Conservation (phyloP, 2,888 invertebrate genomes). For the Boloria euphrosyne region DNA sequence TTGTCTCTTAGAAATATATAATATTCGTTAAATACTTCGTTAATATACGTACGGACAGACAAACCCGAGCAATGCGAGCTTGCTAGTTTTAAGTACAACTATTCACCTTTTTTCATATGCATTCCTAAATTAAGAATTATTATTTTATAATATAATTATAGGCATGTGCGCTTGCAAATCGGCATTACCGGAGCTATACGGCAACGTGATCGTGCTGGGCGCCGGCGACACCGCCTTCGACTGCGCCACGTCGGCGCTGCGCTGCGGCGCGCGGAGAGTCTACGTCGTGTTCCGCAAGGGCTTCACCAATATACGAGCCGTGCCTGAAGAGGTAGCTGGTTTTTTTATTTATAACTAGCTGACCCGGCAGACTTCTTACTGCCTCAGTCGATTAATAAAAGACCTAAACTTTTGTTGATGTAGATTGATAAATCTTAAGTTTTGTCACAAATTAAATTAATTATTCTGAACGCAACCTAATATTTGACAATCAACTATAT, state of each 20-base stretch:
- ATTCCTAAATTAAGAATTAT: neutral
- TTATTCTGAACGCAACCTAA: too few species aligned
- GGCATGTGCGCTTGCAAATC: slow-evolving; percentile 91
- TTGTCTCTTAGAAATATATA: too few species aligned
- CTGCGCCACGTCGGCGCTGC: slow-evolving; percentile 97
- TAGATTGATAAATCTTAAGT: too few species aligned
- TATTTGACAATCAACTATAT: too few species aligned
- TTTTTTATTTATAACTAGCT: neutral
- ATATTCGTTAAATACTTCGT: too few species aligned
- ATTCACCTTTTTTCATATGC: neutral
- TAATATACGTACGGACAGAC: too few species aligned
- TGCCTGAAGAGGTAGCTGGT: slow-evolving; percentile 95
- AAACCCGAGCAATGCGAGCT: too few species aligned
- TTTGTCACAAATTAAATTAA: too few species aligned
- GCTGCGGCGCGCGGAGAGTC: slow-evolving; percentile 96
- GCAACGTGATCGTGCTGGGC: slow-evolving; percentile 95
- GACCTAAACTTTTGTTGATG: too few species aligned
- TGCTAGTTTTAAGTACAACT: too few species aligned
- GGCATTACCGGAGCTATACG: slow-evolving; percentile 87
- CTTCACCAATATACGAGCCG: slow-evolving; percentile 96
- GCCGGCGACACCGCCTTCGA: slow-evolving; percentile 99
- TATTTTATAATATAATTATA: slow-evolving; percentile 44
- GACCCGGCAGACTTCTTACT: too few species aligned
- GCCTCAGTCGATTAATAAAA: too few species aligned
- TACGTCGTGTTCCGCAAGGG: slow-evolving; percentile 97